These are phyloP conservation scores for Asobara japonica DNA, from an alignment of 1,140 invertebrate species.

Conservation along the genomic window DNA sequence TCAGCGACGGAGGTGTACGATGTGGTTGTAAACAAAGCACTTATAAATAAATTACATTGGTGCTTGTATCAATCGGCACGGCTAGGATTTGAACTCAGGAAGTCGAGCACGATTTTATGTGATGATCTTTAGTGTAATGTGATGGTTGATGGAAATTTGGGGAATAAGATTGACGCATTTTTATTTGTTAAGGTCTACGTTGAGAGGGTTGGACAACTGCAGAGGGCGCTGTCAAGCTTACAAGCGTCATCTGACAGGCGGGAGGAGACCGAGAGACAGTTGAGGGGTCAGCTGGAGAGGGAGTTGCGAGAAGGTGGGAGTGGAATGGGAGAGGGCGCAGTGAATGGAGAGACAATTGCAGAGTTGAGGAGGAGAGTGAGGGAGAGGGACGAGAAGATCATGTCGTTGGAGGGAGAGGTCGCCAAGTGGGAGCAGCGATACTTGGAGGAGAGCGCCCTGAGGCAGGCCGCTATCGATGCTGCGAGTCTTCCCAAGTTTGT, in stretches of 20 bases:
- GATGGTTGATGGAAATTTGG: not conserved
- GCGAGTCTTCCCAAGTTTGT: conserved; percentile 84
- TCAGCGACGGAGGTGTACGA: too few relatives aligned
- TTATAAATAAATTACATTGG: too few relatives aligned
- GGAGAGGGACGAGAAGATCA: conserved; percentile 83
- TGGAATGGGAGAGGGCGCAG: conserved; percentile 51
- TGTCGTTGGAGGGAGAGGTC: conserved; percentile 83
- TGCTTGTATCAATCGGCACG: too few relatives aligned
- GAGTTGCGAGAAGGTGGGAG: conserved; percentile 77
- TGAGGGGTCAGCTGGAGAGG: conserved; percentile 81
- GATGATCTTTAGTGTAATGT: too few relatives aligned
- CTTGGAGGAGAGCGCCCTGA: conserved; percentile 83
- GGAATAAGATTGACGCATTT: not conserved
- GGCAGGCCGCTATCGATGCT: conserved; percentile 86
- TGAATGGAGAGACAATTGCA: conserved; percentile 69
- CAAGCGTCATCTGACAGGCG: conserved; percentile 85
- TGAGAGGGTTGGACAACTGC: conserved; percentile 83
- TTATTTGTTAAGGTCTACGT: conserved; percentile 73
- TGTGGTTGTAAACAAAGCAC: too few relatives aligned
- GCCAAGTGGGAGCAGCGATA: conserved; percentile 90
- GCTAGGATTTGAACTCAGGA: too few relatives aligned
- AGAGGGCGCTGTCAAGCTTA: conserved; percentile 83
- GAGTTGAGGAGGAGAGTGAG: conserved; percentile 76
- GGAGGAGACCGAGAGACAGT: conserved; percentile 84
- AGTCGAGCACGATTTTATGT: too few relatives aligned